Evolutionary conservation across 2,888 invertebrate genomes (phyloP), one percentile per base, ranked within the genome.

Genomic region (Caenorhabditis sp.): DNA sequence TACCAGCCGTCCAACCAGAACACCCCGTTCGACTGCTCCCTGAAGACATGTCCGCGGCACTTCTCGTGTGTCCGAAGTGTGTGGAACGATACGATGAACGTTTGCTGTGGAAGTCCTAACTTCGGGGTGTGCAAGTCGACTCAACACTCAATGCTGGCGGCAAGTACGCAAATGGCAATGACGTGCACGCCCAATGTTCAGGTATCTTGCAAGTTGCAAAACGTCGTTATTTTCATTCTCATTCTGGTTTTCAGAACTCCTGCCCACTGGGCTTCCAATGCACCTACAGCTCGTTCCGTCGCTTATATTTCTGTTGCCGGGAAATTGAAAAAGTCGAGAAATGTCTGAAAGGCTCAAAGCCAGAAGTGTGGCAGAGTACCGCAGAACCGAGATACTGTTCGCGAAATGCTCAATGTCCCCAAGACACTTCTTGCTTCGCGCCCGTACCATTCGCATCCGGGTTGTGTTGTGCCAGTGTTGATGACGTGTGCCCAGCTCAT

Each of bases 271-370:
- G 85, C 3, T 89, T 86, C 55, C 84, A 83, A 26, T 89, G 89
- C 58, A 74, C 80, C 8, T 89, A 82, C 80, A 88, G 87, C 50
- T 82, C 80, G 2, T 80, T 85, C 68, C 61, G 87, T 50, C 81
- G 83, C 47, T 78, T 83, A n/a, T 86, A 85, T 78, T 89, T 81
- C 64, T 89, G 89, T 70, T 89, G 89, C 76, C 83, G 84, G 13
- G 85, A 84, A 58, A 74, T 79, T 26, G 32, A 67, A 37, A 40
- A 50, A 65, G 69, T 70, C 20, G 78, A 72, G n/a, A 80, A 71
- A 32, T 85, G 85, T 28, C 82, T 81, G 6, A 62, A 82, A 37
- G 84, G 85, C 22, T 62, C 80, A 20, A 68, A 74, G 1, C 74
- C 80, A 0, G 70, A 81, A 37, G 65, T 81, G 1, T 84, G 79